These are phyloP conservation scores for Diarsia mendica DNA, from an alignment of 2,888 invertebrate genomes.

Conservation along the genomic window DNA sequence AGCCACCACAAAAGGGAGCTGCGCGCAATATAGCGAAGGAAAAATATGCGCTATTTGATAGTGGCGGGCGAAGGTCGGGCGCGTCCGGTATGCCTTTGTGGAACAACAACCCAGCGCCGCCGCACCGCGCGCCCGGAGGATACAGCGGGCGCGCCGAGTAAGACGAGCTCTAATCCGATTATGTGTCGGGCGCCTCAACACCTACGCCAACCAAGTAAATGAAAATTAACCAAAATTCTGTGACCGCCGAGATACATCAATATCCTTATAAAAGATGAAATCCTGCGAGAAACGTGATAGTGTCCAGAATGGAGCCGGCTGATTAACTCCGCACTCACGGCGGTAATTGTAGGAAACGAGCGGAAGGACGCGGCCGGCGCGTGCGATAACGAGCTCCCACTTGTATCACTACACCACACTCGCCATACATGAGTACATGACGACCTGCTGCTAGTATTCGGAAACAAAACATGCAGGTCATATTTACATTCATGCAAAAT, in stretches of 20 bases:
- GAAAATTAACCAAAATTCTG: background rate
- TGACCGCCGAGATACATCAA: conserved; percentile 1
- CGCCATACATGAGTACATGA: background rate
- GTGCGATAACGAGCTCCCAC: background rate
- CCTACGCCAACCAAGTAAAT: background rate
- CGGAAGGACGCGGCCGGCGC: background rate
- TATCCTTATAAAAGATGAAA: conserved; percentile 1
- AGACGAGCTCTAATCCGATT: conserved; percentile 30
- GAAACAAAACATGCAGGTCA: background rate
- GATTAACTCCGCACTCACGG: conserved; percentile 18
- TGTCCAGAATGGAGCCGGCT: background rate
- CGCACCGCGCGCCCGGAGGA: background rate
- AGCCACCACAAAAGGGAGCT: conserved; percentile 20
- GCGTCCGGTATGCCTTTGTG: conserved; percentile 46
- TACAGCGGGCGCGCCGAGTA: background rate
- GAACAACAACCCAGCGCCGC: background rate
- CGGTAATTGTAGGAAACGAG: conserved; percentile 1
- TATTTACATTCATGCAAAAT: background rate
- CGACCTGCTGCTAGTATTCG: background rate
- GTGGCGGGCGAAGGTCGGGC: background rate
- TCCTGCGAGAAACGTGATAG: conserved; percentile 12
- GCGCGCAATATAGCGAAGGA: conserved; percentile 7
- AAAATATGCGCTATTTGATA: conserved; percentile 41
- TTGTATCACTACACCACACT: background rate
- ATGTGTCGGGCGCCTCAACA: conserved; percentile 10